Evolutionary conservation across 2,113 vertebrate species (phyloP).

Genomic region (Anolis sagrei): DNA sequence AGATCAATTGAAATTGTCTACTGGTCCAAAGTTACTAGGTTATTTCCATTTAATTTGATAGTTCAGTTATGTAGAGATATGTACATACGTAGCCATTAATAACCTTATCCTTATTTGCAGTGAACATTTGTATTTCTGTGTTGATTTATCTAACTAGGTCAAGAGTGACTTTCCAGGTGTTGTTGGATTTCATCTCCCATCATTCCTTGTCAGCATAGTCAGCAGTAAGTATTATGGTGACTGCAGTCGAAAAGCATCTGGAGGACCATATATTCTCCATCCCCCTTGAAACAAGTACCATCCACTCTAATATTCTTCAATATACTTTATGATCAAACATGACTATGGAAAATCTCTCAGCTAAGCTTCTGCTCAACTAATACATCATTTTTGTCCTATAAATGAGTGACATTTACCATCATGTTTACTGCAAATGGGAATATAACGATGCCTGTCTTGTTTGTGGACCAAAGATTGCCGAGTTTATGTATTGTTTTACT

Average conservation of each 20-base stretch:
- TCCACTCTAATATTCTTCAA: background rate
- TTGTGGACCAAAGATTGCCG: background rate
- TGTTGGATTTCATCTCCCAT: no score
- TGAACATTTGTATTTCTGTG: no score
- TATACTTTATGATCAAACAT: background rate
- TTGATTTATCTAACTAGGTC: no score
- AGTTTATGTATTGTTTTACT: background rate
- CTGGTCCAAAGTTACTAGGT: no score
- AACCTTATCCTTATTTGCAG: no score
- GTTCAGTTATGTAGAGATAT: no score
- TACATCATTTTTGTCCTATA: conserved; percentile 21
- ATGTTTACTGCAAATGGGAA: conserved; percentile 23
- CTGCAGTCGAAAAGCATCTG: background rate
- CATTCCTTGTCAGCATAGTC: background rate
- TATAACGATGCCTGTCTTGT: conserved; percentile 15
- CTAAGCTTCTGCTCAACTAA: background rate
- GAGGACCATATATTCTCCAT: background rate
- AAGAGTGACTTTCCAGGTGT: no score
- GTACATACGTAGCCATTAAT: no score
- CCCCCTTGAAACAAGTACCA: background rate
- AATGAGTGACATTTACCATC: conserved; percentile 8
- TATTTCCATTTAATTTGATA: no score
- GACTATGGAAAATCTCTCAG: conserved; percentile 4
- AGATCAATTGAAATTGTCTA: no score
- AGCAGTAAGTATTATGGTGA: background rate